Evolutionary conservation across 2,888 invertebrate species (phyloP), one percentile per base, ranked within the genome.

Genomic region (Muscina levida): DNA sequence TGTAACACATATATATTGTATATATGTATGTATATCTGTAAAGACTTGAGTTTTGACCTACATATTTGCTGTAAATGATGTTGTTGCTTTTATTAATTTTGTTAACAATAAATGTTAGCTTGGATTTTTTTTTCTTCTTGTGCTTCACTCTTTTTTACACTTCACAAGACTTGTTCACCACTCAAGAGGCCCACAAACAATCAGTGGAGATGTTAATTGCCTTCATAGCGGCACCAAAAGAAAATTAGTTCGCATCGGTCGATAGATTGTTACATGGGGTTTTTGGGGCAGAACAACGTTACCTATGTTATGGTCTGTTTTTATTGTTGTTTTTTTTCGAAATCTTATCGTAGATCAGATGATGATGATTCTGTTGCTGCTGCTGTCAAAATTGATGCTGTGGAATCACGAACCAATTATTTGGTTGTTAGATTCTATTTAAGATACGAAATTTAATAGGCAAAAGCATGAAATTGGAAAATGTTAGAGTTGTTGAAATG

Each of bases 51-150:
- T 31, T 71, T 42, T 80, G 80, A 77, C 80, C 80, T 66, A 76
- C 71, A 77, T 81, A 68, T 22, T 24, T 56, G 31, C 68, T 81
- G 66, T 81, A 81, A 77, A 67, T 77, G 77, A 77, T 71, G 73
- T 39, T 74, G 66, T 56, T 74, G 46, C 56, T 46, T 53, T 31
- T 42, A 57, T 66, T 19, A n/a, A 42, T 80, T 53, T 39, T 74
- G 39, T 81, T 77, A 80, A 77, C 57, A 73, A 65, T 72, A 42
- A 72, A 31, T 66, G 31, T 73, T 73, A n/a, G 31, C 46, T 57
- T n/a, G n/a, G n/a, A n/a, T n/a, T n/a, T 24, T 42, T 42, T 19
- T 37, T 48, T 22, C 11, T 56, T 1, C 11, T 24, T 17, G 53
- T 37, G 48, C 44, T 56, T 51, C 46, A 0, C 4, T 66, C 8